Evolutionary conservation across 2,797 vertebrate genomes (phyloP), one percentile per base, ranked within the genome.

Genomic region (Steatocranus sp.): DNA sequence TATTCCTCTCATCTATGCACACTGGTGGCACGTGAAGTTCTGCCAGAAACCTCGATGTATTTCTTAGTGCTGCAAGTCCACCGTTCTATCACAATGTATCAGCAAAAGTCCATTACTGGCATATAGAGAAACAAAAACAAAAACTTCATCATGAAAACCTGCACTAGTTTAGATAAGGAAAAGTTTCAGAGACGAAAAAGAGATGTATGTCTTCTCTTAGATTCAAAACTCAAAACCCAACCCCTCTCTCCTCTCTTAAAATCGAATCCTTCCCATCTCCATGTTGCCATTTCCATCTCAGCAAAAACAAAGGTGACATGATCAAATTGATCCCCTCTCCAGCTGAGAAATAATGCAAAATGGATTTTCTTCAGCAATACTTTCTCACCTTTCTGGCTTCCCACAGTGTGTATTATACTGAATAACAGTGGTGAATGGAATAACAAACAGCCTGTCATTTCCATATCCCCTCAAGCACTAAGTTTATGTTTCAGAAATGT

Each of bases 291-390:
- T 88, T 84, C 75, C 15, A 78, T 75, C 56, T 34, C 36, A 14
- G 51, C 15, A 15, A 83, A 84, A 88, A 75, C 79, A 85, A 86
- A 85, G 73, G 50, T 73, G 82, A 82, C 53, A 51, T 51, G 78
- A 87, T 86, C 23, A 73, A 48, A 87, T 51, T 25, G 48, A 51
- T 66, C 17, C 53, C 3, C 8, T 53, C 50, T 80, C 27, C 54
- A 20, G 49, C 70, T 7, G 51, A 74, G 48, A 27, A 76, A 50
- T 68, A 86, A 80, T 25, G 10, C 11, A n/a, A 54, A 81, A 80
- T 76, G 61, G 70, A 78, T 90, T 88, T 88, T 82, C 51, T 79
- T 78, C 27, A 75, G 36, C 23, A 18, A 51, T 75, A 83, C 83
- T 84, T 25, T 11, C 34, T 49, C 18, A 48, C 23, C 10, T 73